These are phyloP conservation scores for Lasioglossum pauxillum DNA, from an alignment of 2,888 invertebrate species.

Conservation along the genomic window DNA sequence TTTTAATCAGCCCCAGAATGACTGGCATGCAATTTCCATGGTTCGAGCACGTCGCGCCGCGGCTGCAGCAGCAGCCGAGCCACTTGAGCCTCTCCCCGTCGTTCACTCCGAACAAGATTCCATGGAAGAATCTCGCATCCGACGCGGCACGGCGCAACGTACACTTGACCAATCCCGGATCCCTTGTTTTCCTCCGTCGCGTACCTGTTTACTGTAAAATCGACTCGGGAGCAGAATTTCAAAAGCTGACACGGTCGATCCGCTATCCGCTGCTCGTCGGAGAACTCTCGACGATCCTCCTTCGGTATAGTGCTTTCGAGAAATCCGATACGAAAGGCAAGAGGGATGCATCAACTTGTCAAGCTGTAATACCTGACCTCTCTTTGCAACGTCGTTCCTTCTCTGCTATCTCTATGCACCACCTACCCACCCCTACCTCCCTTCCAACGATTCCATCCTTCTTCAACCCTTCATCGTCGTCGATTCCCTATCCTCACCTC, in stretches of 20 bases:
- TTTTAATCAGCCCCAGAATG: constrained; percentile 41
- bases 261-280: constrained; percentile 38
- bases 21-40: constrained; percentile 52
- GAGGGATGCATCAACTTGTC: constrained; percentile 72
- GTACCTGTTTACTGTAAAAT: constrained; percentile 53
- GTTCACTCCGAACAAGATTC: constrained; percentile 23
- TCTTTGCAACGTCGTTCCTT: constrained; percentile 8
- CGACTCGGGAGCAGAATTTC: constrained; percentile 63
- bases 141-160: constrained; percentile 4
- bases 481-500: constrained; percentile 38
- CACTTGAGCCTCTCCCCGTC: neutral
- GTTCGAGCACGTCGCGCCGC: constrained; percentile 34
- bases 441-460: neutral
- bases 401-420: neutral
- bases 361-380: constrained; percentile 62
- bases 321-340: constrained; percentile 70
- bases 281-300: constrained; percentile 59
- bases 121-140: constrained; percentile 22
- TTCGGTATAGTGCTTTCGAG: constrained; percentile 58
- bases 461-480: neutral
- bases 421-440: neutral
- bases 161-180: constrained; percentile 52
- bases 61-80: constrained; percentile 3
- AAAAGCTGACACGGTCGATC: constrained; percentile 63
- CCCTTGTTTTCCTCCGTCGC: constrained; percentile 54